Evolutionary conservation across 2,888 invertebrate genomes (phyloP).

Genomic region (Ptychoptera contaminata): DNA sequence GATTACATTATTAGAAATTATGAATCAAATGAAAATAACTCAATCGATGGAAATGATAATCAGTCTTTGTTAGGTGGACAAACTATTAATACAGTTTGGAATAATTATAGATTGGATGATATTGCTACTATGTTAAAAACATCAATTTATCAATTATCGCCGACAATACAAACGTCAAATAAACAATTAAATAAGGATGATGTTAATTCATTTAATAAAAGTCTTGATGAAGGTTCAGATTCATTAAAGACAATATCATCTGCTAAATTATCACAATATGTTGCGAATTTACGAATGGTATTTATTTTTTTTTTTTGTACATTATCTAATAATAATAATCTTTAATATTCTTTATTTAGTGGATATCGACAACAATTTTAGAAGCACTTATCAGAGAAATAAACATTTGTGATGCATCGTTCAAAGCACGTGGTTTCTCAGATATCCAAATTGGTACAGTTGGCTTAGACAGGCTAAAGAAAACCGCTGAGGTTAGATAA

Average conservation of each 20-base stretch:
- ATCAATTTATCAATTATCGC: conserved; percentile 28
- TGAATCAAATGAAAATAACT: neutral
- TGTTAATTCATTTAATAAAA: conserved; percentile 16
- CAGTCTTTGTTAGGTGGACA: conserved; percentile 7
- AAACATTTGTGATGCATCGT: conserved; percentile 47
- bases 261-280: conserved; percentile 57
- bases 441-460: conserved; percentile 53
- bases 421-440: conserved; percentile 50
- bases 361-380: conserved; percentile 74
- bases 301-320: neutral
- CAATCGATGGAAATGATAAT: neutral
- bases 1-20: neutral
- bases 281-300: conserved; percentile 60
- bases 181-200: conserved; percentile 24
- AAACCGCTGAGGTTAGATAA: conserved; percentile 54
- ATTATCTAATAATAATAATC: neutral
- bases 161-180: conserved; percentile 22
- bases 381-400: conserved; percentile 60
- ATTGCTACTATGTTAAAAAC: conserved; percentile 26
- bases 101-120: conserved; percentile 23
- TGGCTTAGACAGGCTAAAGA: conserved; percentile 56
- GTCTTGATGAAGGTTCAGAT: conserved; percentile 27
- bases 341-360: conserved; percentile 43
- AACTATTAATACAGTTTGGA: conserved; percentile 29
- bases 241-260: conserved; percentile 32